Evolutionary conservation across 2,797 vertebrate species (phyloP).

Genomic region (Pyrocephalus nanus): DNA sequence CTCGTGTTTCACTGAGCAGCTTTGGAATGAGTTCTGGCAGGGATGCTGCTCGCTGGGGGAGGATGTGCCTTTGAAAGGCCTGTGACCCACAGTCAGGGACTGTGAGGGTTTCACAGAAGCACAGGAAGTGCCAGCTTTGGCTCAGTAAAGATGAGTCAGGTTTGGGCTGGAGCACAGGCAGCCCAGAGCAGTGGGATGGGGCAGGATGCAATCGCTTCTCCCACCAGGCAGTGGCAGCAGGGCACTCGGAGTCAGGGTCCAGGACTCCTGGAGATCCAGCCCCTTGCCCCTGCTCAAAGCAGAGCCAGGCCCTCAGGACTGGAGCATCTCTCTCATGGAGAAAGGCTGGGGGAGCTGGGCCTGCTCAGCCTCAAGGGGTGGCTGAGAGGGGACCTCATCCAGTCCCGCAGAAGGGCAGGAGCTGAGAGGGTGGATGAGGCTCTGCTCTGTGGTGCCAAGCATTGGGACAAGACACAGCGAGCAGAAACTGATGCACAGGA

Average conservation of each 20-base stretch:
- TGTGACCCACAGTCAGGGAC: too few relatives aligned
- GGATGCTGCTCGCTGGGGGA: neutral
- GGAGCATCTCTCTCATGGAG: neutral
- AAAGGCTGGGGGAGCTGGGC: neutral
- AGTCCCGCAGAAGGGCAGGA: neutral
- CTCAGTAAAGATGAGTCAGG: neutral
- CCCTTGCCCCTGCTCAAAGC: neutral
- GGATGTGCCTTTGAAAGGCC: neutral
- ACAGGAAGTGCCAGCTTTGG: neutral
- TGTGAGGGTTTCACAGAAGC: too few relatives aligned
- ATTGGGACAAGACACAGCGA: accelerated
- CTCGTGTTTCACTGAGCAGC: neutral
- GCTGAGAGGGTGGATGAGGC: neutral
- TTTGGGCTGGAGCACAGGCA: neutral
- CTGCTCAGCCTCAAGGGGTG: neutral
- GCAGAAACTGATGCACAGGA: neutral
- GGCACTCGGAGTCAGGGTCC: neutral
- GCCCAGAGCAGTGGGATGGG: neutral
- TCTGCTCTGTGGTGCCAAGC: neutral
- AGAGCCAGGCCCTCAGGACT: neutral
- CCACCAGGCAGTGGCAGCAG: conserved; percentile 52
- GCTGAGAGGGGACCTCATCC: neutral
- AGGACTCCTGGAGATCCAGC: neutral
- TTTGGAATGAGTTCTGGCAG: neutral
- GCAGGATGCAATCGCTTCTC: neutral